These are phyloP conservation scores for Pollenia labialis DNA, from an alignment of 2,888 invertebrate species.

Conservation along the genomic window DNA sequence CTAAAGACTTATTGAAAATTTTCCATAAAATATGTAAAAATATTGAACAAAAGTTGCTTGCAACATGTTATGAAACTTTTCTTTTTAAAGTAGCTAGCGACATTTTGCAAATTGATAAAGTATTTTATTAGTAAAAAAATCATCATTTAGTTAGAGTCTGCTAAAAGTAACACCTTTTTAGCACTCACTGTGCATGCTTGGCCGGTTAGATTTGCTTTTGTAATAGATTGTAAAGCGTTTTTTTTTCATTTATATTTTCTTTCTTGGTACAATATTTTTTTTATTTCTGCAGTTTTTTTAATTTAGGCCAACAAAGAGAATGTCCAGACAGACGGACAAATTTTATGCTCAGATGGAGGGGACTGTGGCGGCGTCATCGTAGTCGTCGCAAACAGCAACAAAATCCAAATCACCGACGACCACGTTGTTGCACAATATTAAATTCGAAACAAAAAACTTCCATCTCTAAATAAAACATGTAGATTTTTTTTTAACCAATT, in stretches of 20 bases:
- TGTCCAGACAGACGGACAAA: constrained; percentile 65
- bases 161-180: background rate
- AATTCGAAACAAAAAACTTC: constrained; percentile 53
- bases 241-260: constrained; percentile 9
- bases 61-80: background rate
- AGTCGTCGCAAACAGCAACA: background rate
- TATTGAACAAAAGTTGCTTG: background rate
- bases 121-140: too few relatives aligned
- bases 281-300: constrained; percentile 58
- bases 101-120: too few relatives aligned
- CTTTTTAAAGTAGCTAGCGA: too few relatives aligned
- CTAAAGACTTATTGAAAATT: too few relatives aligned
- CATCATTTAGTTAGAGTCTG: too few relatives aligned
- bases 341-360: constrained; percentile 46
- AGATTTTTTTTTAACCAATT: constrained; percentile 23
- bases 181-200: background rate
- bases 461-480: constrained; percentile 57
- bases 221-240: constrained; percentile 22
- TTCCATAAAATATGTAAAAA: too few relatives aligned
- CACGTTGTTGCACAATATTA: constrained; percentile 57
- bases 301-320: constrained; percentile 73
- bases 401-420: constrained; percentile 14
- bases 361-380: constrained; percentile 11
- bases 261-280: constrained; percentile 28
- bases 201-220: constrained; percentile 19